Percentiles rank a stretch among this genome's conserved stretches.
Conservation (phyloP, 2,888 invertebrate genomes). For the Cabera pusaria region DNA sequence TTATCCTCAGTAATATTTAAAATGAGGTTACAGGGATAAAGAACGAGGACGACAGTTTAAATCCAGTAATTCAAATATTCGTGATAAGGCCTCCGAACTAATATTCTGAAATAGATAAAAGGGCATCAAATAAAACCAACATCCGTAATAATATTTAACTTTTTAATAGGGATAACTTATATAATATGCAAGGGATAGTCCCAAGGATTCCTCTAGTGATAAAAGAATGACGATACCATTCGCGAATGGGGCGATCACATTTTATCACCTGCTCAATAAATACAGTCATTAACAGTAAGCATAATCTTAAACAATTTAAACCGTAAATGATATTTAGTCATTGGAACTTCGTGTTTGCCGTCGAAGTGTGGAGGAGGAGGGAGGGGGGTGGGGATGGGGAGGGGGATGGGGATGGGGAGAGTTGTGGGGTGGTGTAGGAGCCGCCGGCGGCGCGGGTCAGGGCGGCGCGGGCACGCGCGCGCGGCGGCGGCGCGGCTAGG, state of each 20-base stretch:
- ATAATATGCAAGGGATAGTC: constrained; percentile 81
- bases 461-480: constrained; percentile 47
- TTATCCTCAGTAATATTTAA: no score
- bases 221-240: constrained; percentile 77
- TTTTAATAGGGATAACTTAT: constrained; percentile 83
- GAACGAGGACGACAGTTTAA: no score
- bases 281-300: constrained; percentile 83
- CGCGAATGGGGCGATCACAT: constrained; percentile 76
- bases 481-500: constrained; percentile 79
- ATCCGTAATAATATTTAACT: constrained; percentile 61
- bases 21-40: no score
- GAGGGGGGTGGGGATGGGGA: constrained; percentile 13
- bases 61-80: no score
- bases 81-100: no score
- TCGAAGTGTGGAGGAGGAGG: no score
- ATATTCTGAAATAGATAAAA: background rate
- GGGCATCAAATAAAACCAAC: constrained; percentile 36
- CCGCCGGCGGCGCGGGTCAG: constrained; percentile 49
- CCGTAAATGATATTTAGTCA: constrained; percentile 79
- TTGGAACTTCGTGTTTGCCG: no score
- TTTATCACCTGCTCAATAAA: constrained; percentile 81
- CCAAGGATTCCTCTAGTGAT: constrained; percentile 77
- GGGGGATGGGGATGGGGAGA: constrained; percentile 30
- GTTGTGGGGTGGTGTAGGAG: constrained; percentile 15
- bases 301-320: constrained; percentile 81